Conservation (phyloP, 2,113 vertebrate species). For the Hippoglossus stenolepis region DNA sequence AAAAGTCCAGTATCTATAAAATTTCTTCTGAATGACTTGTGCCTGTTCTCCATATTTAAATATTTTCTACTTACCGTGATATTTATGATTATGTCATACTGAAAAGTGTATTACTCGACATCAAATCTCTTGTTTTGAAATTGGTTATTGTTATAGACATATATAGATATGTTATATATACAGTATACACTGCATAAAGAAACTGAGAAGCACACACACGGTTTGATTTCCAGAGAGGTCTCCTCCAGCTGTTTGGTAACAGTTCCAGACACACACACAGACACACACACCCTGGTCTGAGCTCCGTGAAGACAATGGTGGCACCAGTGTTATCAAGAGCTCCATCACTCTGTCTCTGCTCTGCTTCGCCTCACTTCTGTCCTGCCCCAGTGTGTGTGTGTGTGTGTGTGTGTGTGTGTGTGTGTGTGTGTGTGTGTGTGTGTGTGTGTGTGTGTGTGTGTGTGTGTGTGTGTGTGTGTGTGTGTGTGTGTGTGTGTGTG, state of each 20-base stretch:
- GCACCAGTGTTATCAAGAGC: conserved; percentile 74
- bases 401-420: conserved; percentile 25
- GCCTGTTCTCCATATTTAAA: too few species aligned
- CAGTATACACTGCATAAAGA: too few species aligned
- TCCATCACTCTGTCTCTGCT: conserved; percentile 73
- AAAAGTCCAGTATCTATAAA: too few species aligned
- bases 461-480: conserved; percentile 11
- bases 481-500: conserved; percentile 20
- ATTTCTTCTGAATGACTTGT: too few species aligned
- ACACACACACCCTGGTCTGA: conserved; percentile 46
- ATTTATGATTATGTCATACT: too few species aligned
- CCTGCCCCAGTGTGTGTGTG: conserved; percentile 20
- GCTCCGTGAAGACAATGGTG: conserved; percentile 70
- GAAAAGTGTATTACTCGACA: too few species aligned
- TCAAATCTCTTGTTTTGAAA: too few species aligned
- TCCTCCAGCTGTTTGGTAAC: not conserved
- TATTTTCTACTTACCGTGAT: too few species aligned
- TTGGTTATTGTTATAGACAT: too few species aligned
- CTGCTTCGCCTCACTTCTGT: conserved; percentile 55
- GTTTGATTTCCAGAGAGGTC: too few species aligned
- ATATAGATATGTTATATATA: too few species aligned
- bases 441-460: conserved; percentile 6
- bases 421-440: conserved; percentile 27
- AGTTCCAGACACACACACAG: conserved; percentile 27
- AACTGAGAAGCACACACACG: not conserved